A percentile compares a stretch with the other conserved stretches of the same genome.
phyloP scores from a whole-genome alignment of 2,113 vertebrate genomes.

The Microtus richardsoni region DNA sequence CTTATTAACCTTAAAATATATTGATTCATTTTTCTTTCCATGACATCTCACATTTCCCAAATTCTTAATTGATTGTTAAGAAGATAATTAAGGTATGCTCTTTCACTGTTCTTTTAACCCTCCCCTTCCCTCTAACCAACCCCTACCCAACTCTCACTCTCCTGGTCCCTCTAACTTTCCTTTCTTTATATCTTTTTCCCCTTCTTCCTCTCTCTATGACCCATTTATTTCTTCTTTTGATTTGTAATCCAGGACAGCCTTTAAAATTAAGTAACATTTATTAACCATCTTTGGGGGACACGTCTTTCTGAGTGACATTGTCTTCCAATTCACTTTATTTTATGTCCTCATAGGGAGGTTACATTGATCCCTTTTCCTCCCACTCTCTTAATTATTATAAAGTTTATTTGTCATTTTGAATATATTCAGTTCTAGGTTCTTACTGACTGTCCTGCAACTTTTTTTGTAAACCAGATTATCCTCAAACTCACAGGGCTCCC shows the following conservation, averaged over 20 bases:
- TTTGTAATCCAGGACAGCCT: not conserved
- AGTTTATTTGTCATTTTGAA: constrained; percentile 19
- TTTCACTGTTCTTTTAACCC: too few species aligned
- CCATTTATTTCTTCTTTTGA: not conserved
- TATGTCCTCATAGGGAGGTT: not conserved
- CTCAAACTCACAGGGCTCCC: not conserved
- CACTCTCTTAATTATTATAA: not conserved
- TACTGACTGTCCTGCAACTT: not conserved
- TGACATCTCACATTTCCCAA: not conserved
- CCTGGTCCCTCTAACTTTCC: not conserved
- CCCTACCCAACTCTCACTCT: too few species aligned
- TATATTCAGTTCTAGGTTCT: not conserved
- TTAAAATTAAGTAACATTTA: not conserved
- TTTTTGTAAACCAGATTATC: not conserved
- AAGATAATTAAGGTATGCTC: constrained; percentile 13
- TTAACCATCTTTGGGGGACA: not conserved
- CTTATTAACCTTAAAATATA: constrained; percentile 65
- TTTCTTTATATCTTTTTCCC: not conserved
- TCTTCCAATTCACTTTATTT: not conserved
- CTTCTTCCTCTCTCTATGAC: not conserved
- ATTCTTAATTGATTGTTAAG: constrained; percentile 47
- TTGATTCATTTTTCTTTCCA: not conserved
- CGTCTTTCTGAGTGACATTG: too few species aligned
- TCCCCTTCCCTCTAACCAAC: too few species aligned
- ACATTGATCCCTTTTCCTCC: not conserved